Evolutionary conservation across 2,888 invertebrate species (phyloP), one percentile per base, ranked within the genome.

Genomic region (Cartodere bifasciata): DNA sequence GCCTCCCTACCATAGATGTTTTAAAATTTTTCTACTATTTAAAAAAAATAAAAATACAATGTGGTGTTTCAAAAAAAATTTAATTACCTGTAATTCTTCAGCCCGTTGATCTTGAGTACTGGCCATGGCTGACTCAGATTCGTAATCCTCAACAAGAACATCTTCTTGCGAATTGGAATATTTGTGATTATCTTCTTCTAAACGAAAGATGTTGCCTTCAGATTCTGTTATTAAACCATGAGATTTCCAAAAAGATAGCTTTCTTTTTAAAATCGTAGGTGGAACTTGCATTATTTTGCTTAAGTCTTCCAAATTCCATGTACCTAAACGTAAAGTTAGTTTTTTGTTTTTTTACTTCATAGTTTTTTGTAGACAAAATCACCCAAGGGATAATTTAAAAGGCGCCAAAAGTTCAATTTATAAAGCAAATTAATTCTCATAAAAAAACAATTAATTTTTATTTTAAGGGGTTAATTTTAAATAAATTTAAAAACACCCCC

Each of bases 181-280:
- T 13, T 58, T 53, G 20, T 60, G 63, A 11, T 63, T 64, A 46
- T 72, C 73, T 52, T 86, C 85, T 23, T 82, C 67, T 26, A 86
- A 60, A 10, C 72, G 63, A 55, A 80, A 92, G 3, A 72, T 64
- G 53, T 91, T 88, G 1, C 73, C 65, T 28, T 69, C 67, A 9
- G 72, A 73, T 56, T 92, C 91, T 34, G 73, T 69, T 37, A 94
- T 65, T 6, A 92, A 60, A 0, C 90, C 90, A 60, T 90, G 83
- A n/a, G 86, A 83, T 50, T 90, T 86, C 95, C 95, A 95, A 53
- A 84, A 91, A 3, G 81, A 74, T 23, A 95, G 84, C 58, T 90
- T 86, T 32, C 90, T 72, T 34, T 90, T 68, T 11, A 95, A 58
- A 12, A 84, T 73, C 1, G 87, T 83, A 1, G 82, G 70, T 1